These are phyloP conservation scores for Micropterix aruncella DNA, from an alignment of 2,888 invertebrate species.

Conservation along the genomic window DNA sequence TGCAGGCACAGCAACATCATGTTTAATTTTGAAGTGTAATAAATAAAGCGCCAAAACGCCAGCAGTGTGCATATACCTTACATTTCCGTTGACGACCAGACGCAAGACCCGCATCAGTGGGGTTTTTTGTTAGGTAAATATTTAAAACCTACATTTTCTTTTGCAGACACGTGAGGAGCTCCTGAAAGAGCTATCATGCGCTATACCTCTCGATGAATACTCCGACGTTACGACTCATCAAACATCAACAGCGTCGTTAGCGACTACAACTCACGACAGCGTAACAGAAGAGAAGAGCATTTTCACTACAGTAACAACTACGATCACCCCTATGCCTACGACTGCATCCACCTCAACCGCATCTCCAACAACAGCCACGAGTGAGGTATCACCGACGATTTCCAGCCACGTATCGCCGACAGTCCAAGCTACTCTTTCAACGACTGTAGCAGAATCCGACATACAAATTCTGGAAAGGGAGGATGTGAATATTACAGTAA, in stretches of 20 bases:
- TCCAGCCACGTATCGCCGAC: slow-evolving; percentile 8
- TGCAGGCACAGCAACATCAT: no score
- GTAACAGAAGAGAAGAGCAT: slow-evolving; percentile 14
- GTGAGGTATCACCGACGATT: slow-evolving; percentile 12
- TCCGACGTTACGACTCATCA: slow-evolving; percentile 18
- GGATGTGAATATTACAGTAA: no score
- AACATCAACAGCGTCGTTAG: slow-evolving; percentile 9
- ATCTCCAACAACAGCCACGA: slow-evolving; percentile 13
- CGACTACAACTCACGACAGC: slow-evolving; percentile 13
- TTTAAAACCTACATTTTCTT: slow-evolving; percentile 7
- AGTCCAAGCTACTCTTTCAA: slow-evolving; percentile 7
- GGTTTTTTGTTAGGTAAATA: no score
- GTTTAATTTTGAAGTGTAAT: slow-evolving; percentile 2
- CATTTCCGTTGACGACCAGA: no score
- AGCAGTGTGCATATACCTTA: no score
- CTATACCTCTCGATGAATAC: slow-evolving; percentile 29
- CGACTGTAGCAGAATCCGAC: neutral
- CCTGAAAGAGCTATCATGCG: slow-evolving; percentile 42
- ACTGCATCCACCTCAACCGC: slow-evolving; percentile 12
- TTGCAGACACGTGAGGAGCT: slow-evolving; percentile 47
- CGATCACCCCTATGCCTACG: slow-evolving; percentile 11
- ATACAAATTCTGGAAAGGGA: no score
- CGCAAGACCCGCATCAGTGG: no score
- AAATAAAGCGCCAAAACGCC: no score
- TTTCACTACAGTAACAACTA: slow-evolving; percentile 12